Conservation (phyloP, 1,140 invertebrate species). For the Zaprionus inermis region DNA sequence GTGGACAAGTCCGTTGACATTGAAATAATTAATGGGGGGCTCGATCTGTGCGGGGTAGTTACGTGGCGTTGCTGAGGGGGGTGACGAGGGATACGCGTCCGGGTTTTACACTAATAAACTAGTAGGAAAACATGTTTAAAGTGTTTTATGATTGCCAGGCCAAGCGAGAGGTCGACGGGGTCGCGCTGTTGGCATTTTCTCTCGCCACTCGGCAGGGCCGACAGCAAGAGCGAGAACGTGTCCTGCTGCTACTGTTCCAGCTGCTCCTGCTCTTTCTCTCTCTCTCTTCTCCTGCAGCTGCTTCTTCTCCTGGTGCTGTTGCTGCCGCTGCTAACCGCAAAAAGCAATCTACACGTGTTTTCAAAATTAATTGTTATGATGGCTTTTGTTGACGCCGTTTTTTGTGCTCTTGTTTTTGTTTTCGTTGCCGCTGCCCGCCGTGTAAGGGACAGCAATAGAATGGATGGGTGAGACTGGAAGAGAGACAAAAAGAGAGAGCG, state of each 20-base stretch:
- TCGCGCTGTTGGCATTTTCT: constrained; percentile 63
- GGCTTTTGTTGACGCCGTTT: constrained; percentile 80
- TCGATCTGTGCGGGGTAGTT: constrained; percentile 9
- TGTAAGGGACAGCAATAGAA: constrained; percentile 15
- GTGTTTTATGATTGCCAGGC: constrained; percentile 78
- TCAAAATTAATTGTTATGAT: constrained; percentile 83
- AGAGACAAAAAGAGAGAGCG: neutral
- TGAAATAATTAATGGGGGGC: constrained; percentile 68
- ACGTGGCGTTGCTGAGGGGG: neutral
- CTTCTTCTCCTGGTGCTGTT: constrained; percentile 14
- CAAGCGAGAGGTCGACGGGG: constrained; percentile 72
- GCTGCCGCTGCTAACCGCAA: constrained; percentile 70
- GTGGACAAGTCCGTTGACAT: constrained; percentile 72
- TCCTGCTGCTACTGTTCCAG: constrained; percentile 31
- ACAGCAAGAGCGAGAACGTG: constrained; percentile 12
- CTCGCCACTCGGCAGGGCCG: constrained; percentile 18
- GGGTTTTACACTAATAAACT: constrained; percentile 78
- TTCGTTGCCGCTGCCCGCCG: constrained; percentile 16
- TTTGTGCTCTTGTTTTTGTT: constrained; percentile 53
- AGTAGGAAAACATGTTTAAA: constrained; percentile 80
- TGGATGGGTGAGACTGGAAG: neutral
- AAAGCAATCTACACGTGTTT: constrained; percentile 83
- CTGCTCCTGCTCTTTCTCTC: constrained; percentile 35
- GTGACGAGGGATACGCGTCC: constrained; percentile 30
- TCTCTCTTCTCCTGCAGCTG: neutral